Evolutionary conservation across 1,140 invertebrate species (phyloP).

Genomic region (Drosophila arizonae): DNA sequence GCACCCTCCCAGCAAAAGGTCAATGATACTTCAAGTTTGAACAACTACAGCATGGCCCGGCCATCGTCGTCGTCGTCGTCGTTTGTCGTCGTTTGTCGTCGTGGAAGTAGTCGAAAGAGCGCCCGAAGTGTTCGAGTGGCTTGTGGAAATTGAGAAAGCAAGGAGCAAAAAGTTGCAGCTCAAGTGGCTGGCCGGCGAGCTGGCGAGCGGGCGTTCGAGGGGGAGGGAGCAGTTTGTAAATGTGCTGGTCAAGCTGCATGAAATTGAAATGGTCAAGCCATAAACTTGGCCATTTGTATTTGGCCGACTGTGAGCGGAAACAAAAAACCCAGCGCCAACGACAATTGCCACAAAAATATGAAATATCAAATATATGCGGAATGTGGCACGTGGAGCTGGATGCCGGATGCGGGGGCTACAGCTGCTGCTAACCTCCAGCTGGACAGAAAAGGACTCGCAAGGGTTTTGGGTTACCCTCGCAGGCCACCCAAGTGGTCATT

Average conservation of each 20-base stretch:
- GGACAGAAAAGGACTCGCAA: not conserved
- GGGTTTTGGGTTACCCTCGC: constrained; percentile 13
- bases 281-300: constrained; percentile 78
- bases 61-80: too few relatives aligned
- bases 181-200: constrained; percentile 26
- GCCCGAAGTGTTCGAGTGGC: constrained; percentile 65
- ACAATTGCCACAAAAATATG: constrained; percentile 47
- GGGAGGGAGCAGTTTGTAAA: constrained; percentile 47
- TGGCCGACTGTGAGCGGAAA: constrained; percentile 57
- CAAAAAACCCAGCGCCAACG: constrained; percentile 37
- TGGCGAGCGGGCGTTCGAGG: not conserved
- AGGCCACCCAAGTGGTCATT: constrained; percentile 37
- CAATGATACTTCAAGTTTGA: constrained; percentile 79
- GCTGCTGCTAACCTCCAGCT: not conserved
- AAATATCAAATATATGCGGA: constrained; percentile 23
- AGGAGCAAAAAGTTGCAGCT: constrained; percentile 52
- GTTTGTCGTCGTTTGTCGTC: too few relatives aligned
- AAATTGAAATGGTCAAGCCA: constrained; percentile 76
- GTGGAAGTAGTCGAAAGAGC: not conserved
- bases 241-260: constrained; percentile 74
- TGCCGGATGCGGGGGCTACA: constrained; percentile 3
- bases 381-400: constrained; percentile 31
- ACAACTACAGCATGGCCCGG: constrained; percentile 38
- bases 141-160: constrained; percentile 63
- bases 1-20: constrained; percentile 45